These are phyloP conservation scores for Pluvianellus socialis DNA, from an alignment of 2,113 vertebrate genomes.

Conservation along the genomic window DNA sequence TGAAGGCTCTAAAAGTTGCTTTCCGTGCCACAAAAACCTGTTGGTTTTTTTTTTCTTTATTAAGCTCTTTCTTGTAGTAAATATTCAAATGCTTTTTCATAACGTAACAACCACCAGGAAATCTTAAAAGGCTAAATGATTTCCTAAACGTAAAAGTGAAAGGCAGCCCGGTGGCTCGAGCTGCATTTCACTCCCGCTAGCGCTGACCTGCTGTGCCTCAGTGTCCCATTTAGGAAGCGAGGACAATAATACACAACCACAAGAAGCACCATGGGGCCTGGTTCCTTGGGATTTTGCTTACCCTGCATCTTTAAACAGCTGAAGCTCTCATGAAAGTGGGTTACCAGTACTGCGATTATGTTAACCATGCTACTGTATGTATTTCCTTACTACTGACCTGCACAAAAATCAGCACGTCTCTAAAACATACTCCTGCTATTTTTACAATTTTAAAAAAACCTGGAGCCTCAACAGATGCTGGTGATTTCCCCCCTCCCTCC, in stretches of 20 bases:
- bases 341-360: not conserved
- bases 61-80: not conserved
- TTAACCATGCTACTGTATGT: not conserved
- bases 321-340: not conserved
- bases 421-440: not conserved
- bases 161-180: not conserved
- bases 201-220: not conserved
- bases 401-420: not conserved
- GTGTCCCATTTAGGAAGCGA: not conserved
- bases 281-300: not conserved
- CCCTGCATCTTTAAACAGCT: not conserved
- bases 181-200: not conserved
- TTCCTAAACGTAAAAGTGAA: not conserved
- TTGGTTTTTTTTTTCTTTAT: not conserved
- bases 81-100: not conserved
- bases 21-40: not conserved
- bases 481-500: not conserved
- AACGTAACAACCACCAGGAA: not conserved
- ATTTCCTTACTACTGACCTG: not conserved
- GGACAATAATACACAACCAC: not conserved
- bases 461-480: not conserved
- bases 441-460: not conserved
- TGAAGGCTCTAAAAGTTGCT: not conserved
- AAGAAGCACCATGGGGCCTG: not conserved
- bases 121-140: not conserved